phyloP scores from a whole-genome alignment of 1,140 invertebrate genomes.

The Brachionus asplanchnoidis region DNA sequence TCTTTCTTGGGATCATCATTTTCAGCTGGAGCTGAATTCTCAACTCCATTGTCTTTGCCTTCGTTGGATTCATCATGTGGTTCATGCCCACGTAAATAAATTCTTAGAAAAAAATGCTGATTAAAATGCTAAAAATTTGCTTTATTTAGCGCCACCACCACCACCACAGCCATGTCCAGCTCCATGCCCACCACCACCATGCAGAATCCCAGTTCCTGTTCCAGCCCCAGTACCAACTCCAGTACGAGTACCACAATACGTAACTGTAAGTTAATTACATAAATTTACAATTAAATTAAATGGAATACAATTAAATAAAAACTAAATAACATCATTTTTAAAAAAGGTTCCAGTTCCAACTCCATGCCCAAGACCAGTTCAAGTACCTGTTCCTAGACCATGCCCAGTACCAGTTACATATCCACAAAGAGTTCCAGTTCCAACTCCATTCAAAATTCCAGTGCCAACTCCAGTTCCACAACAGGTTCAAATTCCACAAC shows the following conservation, averaged over 20 bases:
- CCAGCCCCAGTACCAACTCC: constrained; percentile 8
- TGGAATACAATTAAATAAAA: no score
- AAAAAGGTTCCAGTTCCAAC: no score
- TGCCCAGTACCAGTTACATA: no score
- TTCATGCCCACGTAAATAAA: background rate
- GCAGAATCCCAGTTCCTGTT: background rate
- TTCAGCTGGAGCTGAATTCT: background rate
- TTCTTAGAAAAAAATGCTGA: no score
- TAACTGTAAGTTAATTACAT: background rate
- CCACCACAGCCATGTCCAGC: background rate
- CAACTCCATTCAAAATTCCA: background rate
- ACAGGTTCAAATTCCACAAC: background rate
- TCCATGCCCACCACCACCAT: background rate
- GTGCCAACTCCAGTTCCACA: background rate
- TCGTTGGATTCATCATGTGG: background rate
- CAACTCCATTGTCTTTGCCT: background rate
- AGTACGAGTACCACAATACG: constrained; percentile 19
- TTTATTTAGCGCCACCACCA: background rate
- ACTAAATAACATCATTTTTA: no score
- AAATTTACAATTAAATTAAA: no score
- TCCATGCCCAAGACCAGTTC: no score
- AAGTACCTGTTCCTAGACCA: no score
- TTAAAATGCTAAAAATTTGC: no score
- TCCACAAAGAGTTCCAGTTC: background rate
- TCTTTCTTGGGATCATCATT: background rate